Base-by-base conservation (phyloP, 2,797 vertebrate genomes). In the Malurus splendens region DNA sequence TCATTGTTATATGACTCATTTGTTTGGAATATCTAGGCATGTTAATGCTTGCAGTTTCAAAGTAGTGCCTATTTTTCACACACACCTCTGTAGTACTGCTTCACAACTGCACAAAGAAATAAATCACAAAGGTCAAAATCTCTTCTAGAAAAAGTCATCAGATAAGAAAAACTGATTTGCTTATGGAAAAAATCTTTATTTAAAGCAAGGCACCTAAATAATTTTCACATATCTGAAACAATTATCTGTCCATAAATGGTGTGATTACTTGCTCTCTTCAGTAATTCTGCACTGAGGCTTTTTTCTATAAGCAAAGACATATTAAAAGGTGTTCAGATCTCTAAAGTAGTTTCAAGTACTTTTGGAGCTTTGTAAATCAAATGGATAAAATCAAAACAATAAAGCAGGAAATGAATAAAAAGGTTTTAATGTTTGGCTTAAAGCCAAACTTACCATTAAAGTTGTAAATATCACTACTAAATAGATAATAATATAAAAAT, bases 391-490 rank as follows among this genome's bases (percentile, higher is more conserved):
- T 89, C 19, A 82, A 81, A 94, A 84, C 61, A 88, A 62, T 82
- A 90, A 82, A 86, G 38, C 14, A 76, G 62, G 90, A 93, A 93
- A 87, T 28, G 7, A 74, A 79, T 87, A 77, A 78, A 79, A 86
- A 90, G 16, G 25, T 87, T 86, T 92, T 73, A 94, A 86, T 81
- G 38, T 75, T 95, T 97, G 95, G 88, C 89, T 86, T 61, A 54
- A 51, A 90, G 61, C 92, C 96, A 95, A 79, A 95, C 87, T 91
- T 74, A 84, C 90, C 93, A 97, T 97, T 97, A 95, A 95, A 93
- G 68, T 90, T 95, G 79, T 96, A 96, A 96, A 94, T 96, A 96
- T 92, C 48, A 64, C 60, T 56, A 85, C 76, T 95, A 94, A 87
- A 84, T 85, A 94, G 79, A 77, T 92, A 96, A 90, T n/a, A 92